Conservation (phyloP, 2,113 vertebrate genomes). For the Periophthalmus modestus region DNA sequence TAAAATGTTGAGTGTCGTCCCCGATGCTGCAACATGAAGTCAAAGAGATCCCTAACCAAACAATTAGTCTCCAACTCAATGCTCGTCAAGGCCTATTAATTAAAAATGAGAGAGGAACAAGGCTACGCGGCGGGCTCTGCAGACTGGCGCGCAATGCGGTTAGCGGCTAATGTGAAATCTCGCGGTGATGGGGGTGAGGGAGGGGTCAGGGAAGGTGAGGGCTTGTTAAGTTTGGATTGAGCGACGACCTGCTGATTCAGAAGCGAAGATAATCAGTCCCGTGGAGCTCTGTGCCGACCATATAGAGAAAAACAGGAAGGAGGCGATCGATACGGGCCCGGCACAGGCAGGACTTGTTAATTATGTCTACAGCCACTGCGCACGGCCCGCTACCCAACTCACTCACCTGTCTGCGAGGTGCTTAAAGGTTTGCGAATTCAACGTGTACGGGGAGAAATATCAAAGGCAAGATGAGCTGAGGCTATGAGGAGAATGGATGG, state of each 20-base stretch:
- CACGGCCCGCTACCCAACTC: conserved; percentile 10
- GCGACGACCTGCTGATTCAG: conserved; percentile 42
- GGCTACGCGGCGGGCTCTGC: conserved; percentile 27
- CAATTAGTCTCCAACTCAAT: conserved; percentile 59
- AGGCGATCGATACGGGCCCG: conserved; percentile 32
- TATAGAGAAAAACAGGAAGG: conserved; percentile 14
- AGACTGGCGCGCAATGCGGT: conserved; percentile 27
- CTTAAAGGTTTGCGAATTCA: no score
- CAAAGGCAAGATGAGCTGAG: no score
- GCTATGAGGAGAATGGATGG: no score
- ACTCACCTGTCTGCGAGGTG: background rate
- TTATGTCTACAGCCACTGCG: conserved; percentile 23
- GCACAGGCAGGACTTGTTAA: conserved; percentile 33
- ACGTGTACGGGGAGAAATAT: no score
- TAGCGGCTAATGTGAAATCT: conserved; percentile 26
- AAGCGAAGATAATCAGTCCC: conserved; percentile 42
- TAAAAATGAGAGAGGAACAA: conserved; percentile 57
- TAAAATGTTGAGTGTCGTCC: conserved; percentile 46
- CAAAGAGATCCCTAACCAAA: conserved; percentile 57
- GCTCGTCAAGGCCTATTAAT: conserved; percentile 70
- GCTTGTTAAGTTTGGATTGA: conserved; percentile 50
- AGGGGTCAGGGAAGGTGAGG: conserved; percentile 51
- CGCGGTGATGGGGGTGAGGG: conserved; percentile 39
- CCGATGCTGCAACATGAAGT: conserved; percentile 41
- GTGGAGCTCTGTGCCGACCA: conserved; percentile 20